These are phyloP conservation scores for Muscina levida DNA, from an alignment of 2,888 invertebrate species.

Conservation along the genomic window DNA sequence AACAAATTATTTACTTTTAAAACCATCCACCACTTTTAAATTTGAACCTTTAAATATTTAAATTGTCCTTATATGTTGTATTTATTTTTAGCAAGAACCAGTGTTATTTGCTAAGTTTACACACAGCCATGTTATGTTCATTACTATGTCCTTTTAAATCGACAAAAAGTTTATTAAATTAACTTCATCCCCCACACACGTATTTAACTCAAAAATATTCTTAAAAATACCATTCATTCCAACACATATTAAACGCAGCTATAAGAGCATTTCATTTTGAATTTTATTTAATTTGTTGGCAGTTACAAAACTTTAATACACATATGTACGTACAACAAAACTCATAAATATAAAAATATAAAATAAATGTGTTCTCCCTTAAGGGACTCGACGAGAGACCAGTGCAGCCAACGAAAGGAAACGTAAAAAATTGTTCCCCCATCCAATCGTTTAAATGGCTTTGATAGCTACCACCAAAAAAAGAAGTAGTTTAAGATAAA, in stretches of 20 bases:
- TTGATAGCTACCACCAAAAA: constrained; percentile 20
- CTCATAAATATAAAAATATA: constrained; percentile 40
- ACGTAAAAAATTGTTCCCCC: neutral
- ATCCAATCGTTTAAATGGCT: constrained; percentile 31
- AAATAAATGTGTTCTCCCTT: constrained; percentile 44
- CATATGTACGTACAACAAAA: constrained; percentile 4
- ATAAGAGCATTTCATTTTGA: neutral
- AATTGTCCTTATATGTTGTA: too few relatives aligned
- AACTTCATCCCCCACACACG: too few relatives aligned
- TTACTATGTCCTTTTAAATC: too few relatives aligned
- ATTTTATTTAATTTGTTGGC: neutral
- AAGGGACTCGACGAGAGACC: constrained; percentile 35
- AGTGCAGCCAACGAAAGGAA: neutral
- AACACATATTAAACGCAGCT: neutral
- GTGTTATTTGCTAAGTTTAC: too few relatives aligned
- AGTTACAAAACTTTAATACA: too few relatives aligned
- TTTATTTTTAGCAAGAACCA: too few relatives aligned
- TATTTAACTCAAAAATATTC: neutral
- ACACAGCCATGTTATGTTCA: too few relatives aligned
- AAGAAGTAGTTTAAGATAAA: neutral
- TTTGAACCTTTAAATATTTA: too few relatives aligned
- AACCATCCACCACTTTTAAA: too few relatives aligned
- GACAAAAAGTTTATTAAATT: too few relatives aligned
- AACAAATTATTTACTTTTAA: too few relatives aligned
- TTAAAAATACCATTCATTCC: neutral